These are phyloP conservation scores for Hypomesus transpacificus DNA, from an alignment of 2,113 vertebrate species.

Conservation along the genomic window DNA sequence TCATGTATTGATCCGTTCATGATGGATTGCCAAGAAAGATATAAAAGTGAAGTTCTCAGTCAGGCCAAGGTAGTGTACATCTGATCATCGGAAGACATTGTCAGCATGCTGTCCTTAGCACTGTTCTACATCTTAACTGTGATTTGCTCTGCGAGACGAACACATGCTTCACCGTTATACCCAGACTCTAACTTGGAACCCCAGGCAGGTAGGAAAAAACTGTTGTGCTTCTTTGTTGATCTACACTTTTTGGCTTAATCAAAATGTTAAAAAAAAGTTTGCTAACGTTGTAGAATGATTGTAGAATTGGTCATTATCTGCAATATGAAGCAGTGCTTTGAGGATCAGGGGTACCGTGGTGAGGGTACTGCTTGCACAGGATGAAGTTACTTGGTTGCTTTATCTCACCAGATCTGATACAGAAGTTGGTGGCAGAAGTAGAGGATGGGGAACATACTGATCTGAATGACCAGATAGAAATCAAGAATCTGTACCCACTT, in stretches of 20 bases:
- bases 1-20: constrained; percentile 67
- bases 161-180: constrained; percentile 65
- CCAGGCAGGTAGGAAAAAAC: constrained; percentile 60
- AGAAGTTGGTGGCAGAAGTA: constrained; percentile 68
- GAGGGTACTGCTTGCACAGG: not conserved
- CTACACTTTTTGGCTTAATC: not conserved
- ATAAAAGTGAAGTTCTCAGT: constrained; percentile 66
- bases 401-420: constrained; percentile 63
- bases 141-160: constrained; percentile 56
- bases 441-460: constrained; percentile 53
- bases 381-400: constrained; percentile 3
- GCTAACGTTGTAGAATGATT: no score
- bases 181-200: constrained; percentile 58
- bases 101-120: constrained; percentile 65
- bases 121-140: constrained; percentile 60
- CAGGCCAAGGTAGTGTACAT: constrained; percentile 30
- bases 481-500: constrained; percentile 62
- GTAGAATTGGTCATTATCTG: no score
- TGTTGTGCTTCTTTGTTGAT: not conserved
- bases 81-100: constrained; percentile 26
- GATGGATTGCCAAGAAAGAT: constrained; percentile 60
- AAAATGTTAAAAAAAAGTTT: no score
- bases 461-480: constrained; percentile 57
- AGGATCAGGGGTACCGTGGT: not conserved
- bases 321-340: no score